phyloP scores from a whole-genome alignment of 2,797 vertebrate species.

The Cyclopterus lumpus region DNA sequence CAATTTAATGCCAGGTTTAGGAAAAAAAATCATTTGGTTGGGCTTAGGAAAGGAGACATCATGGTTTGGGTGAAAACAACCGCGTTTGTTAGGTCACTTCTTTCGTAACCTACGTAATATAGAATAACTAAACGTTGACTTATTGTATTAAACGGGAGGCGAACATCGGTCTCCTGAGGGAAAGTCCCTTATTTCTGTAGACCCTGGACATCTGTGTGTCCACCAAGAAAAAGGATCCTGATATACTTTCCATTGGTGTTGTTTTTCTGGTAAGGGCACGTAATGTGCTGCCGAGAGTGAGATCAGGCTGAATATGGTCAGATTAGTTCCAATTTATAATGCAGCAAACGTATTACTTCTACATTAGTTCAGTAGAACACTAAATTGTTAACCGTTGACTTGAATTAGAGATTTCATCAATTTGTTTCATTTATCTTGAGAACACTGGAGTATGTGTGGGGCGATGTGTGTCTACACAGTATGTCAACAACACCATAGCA shows the following conservation, averaged over 20 bases:
- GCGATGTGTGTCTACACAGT: not conserved
- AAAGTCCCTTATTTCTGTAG: not conserved
- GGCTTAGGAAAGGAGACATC: not conserved
- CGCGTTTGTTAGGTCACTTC: not conserved
- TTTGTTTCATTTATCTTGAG: not conserved
- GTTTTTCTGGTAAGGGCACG: not conserved
- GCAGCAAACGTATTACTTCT: not conserved
- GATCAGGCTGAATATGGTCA: not conserved
- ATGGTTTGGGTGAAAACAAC: not conserved
- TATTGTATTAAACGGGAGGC: no score
- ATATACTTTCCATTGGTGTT: not conserved
- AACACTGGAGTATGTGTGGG: not conserved
- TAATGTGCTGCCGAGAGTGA: not conserved
- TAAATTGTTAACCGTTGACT: constrained; percentile 19
- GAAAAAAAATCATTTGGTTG: not conserved
- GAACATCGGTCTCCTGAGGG: no score
- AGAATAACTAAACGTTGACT: not conserved
- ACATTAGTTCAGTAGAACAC: constrained; percentile 4
- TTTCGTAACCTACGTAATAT: not conserved
- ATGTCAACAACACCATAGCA: constrained; percentile 32
- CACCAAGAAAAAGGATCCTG: not conserved
- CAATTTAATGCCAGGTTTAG: not conserved
- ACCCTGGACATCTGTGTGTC: not conserved
- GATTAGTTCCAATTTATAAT: constrained; percentile 3
- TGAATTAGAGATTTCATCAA: no score